phyloP scores from a whole-genome alignment of 1,140 invertebrate genomes.

The Dryas iulia region DNA sequence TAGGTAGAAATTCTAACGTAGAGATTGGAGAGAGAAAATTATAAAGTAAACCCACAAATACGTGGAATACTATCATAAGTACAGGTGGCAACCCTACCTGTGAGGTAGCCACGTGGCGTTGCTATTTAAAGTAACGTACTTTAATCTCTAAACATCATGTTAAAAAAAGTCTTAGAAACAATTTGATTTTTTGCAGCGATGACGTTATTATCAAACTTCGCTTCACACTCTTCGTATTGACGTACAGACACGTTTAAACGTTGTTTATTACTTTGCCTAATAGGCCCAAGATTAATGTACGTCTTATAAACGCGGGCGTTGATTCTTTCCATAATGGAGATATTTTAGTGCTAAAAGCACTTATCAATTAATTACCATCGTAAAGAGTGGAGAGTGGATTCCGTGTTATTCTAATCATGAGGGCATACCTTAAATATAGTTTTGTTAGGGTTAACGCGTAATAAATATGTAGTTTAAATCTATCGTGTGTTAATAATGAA shows the following conservation, averaged over 20 bases:
- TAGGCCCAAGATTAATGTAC: not conserved
- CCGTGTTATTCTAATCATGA: not conserved
- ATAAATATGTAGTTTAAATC: not conserved
- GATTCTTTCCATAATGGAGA: not conserved
- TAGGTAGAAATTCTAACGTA: too few relatives aligned
- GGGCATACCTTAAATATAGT: too few relatives aligned
- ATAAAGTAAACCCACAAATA: too few relatives aligned
- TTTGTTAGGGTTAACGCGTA: not conserved
- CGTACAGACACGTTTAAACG: not conserved
- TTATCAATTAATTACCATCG: not conserved
- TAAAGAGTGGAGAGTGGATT: not conserved
- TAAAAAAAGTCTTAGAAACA: not conserved
- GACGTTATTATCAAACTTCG: constrained; percentile 4
- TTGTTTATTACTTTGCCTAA: not conserved
- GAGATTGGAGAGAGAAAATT: too few relatives aligned
- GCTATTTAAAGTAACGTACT: constrained; percentile 12
- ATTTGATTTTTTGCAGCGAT: not conserved
- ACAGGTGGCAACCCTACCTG: too few relatives aligned
- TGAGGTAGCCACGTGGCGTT: constrained; percentile 10
- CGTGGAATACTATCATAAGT: too few relatives aligned
- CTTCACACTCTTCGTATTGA: not conserved
- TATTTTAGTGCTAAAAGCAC: not conserved
- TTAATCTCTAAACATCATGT: not conserved
- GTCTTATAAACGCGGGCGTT: not conserved
- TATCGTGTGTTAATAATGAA: not conserved